A percentile compares a stretch with the other conserved stretches of the same genome.
Conservation (phyloP, 2,888 invertebrate genomes). For the Coelopa pilipes region DNA sequence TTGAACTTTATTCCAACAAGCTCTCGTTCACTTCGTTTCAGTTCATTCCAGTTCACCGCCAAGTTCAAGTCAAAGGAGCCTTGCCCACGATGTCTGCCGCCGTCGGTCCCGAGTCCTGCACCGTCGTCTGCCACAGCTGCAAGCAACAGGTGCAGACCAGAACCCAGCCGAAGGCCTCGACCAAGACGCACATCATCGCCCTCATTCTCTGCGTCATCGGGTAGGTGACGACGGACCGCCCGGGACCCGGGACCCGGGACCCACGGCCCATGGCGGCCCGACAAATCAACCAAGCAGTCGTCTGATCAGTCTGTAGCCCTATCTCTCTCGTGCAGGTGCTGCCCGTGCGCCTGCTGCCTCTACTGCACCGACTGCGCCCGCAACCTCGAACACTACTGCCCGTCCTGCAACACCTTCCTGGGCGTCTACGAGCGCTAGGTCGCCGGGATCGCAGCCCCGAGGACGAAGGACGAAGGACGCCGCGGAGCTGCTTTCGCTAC, state of each 20-base stretch:
- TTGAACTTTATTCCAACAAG: no score
- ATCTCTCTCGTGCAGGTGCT: slow-evolving; percentile 55
- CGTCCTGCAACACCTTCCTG: slow-evolving; percentile 69
- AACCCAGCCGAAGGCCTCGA: slow-evolving; percentile 56
- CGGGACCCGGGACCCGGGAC: no score
- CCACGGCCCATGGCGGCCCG: no score
- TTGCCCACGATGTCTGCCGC: slow-evolving; percentile 34
- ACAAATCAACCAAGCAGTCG: background rate
- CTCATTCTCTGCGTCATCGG: slow-evolving; percentile 55
- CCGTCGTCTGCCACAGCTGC: slow-evolving; percentile 67
- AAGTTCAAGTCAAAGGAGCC: no score
- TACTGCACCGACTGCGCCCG: slow-evolving; percentile 71
- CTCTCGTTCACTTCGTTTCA: no score
- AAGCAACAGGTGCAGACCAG: slow-evolving; percentile 65
- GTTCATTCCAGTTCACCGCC: no score
- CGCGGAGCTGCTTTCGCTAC: background rate
- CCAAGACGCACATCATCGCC: slow-evolving; percentile 61
- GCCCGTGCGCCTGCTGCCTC: slow-evolving; percentile 70
- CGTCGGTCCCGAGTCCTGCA: slow-evolving; percentile 51
- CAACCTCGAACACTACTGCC: slow-evolving; percentile 71
- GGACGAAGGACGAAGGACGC: background rate
- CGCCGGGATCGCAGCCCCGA: no score
- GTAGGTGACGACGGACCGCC: slow-evolving; percentile 50
- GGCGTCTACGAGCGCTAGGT: slow-evolving; percentile 67
- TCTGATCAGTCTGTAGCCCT: background rate